Evolutionary conservation across 2,113 vertebrate genomes (phyloP), one percentile per base, ranked within the genome.

Genomic region (Emydura subglobosa): DNA sequence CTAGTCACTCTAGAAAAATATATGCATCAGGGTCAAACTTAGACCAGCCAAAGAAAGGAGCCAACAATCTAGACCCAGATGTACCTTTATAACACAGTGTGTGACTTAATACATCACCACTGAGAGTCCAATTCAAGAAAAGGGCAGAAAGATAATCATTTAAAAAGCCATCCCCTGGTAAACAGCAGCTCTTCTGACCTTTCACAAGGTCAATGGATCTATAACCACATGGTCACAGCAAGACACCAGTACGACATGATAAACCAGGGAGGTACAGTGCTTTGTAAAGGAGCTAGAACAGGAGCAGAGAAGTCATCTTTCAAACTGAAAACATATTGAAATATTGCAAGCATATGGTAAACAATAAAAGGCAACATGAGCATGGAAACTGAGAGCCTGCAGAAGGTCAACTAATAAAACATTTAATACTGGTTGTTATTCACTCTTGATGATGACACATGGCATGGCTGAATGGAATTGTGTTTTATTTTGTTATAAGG

Each of bases 221-320:
- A 61, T 80, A 39, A 3, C 24, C 49, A 44, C 59, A 6, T 0
- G 2, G 90, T 17, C 27, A 2, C 39, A 27, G 74, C 0, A 24
- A 12, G 13, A 22, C 65, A 44, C 3, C 50, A 39, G 54, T 49
- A 42, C 55, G 54, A 39, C 83, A 65, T 0, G 1, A n/a, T 72
- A 25, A 19, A 3, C 29, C 4, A 49, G 1, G 24, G 42, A 87
- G 19, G 3, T 0, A 1, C 19, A 17, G 21, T 0, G 1, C 12
- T 44, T 72, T 14, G 2, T 24, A 42, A 68, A 82, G n/a, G 2
- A 27, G 7, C 57, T 72, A 2, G 0, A 34, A 25, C 53, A 25
- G 61, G 61, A 76, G 44, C 53, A 76, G 78, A 82, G 55, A n/a
- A 3, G 89, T 39, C 42, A 9, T 19, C 0, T 0, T 39, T 4